Conservation (phyloP, 2,888 invertebrate species). For the Stictocephala bisonia region DNA sequence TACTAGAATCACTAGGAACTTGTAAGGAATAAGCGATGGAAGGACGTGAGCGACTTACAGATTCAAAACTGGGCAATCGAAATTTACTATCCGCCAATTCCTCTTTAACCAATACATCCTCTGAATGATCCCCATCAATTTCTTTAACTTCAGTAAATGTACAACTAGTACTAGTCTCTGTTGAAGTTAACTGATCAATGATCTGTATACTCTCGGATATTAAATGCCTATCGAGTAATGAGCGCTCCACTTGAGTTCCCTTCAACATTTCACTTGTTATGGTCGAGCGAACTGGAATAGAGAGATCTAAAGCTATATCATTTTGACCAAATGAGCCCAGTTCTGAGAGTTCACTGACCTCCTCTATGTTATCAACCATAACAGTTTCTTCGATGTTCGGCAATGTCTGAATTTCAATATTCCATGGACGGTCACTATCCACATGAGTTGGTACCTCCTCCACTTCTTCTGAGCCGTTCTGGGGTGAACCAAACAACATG, state of each 20-base stretch:
- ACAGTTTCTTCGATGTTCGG: background rate
- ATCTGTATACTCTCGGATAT: slow-evolving; percentile 32
- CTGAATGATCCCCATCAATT: background rate
- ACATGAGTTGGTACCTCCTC: too few relatives aligned
- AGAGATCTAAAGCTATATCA: background rate
- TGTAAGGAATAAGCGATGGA: background rate
- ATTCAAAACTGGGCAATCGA: slow-evolving; percentile 14
- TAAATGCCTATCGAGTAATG: background rate
- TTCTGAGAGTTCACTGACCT: background rate
- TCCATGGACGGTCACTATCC: background rate
- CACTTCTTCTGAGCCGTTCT: background rate
- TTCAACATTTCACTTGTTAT: background rate
- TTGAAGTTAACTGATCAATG: slow-evolving; percentile 13
- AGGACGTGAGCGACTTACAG: background rate
- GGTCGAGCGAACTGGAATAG: background rate
- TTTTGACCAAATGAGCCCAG: background rate
- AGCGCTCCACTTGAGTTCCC: background rate
- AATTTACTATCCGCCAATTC: background rate
- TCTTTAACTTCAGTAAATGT: too few relatives aligned
- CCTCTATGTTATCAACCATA: background rate
- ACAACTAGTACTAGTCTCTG: too few relatives aligned
- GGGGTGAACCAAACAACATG: slow-evolving; percentile 15
- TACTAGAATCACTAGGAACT: background rate
- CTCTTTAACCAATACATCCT: background rate
- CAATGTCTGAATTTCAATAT: background rate